These are phyloP conservation scores for Anomalospiza imberbis DNA, from an alignment of 2,797 vertebrate species.

Conservation along the genomic window DNA sequence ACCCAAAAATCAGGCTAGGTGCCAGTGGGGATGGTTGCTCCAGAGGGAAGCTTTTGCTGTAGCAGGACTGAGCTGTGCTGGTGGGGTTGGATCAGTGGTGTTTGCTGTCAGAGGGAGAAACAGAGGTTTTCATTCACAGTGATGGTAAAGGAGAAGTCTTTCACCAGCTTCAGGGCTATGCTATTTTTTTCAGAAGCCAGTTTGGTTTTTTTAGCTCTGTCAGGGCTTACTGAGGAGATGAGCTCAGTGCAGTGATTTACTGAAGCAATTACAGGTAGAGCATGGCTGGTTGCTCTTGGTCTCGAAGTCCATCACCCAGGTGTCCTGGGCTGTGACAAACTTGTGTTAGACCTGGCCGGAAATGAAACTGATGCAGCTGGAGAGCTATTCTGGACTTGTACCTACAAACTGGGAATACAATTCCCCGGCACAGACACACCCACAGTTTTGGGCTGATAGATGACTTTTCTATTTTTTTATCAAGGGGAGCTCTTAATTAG, in stretches of 20 bases:
- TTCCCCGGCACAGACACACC: background rate
- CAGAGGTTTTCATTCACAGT: background rate
- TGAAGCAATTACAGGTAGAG: background rate
- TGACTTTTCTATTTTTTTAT: background rate
- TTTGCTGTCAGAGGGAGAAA: background rate
- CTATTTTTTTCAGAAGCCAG: background rate
- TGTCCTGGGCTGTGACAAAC: background rate
- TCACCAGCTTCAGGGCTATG: background rate
- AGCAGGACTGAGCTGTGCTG: background rate
- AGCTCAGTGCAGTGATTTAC: background rate
- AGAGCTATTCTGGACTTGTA: background rate
- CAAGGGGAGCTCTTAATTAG: background rate
- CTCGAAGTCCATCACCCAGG: background rate
- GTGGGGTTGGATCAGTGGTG: background rate
- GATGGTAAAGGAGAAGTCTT: background rate
- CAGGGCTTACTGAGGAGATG: background rate
- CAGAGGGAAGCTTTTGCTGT: background rate
- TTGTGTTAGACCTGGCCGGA: background rate
- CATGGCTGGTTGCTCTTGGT: background rate
- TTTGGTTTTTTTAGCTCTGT: background rate
- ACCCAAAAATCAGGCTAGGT: background rate
- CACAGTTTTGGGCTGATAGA: background rate
- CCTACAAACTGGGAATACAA: background rate
- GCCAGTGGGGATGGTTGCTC: background rate
- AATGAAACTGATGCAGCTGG: background rate